These are phyloP conservation scores for Helogale parvula DNA, from an alignment of 2,113 vertebrate species.

Conservation along the genomic window DNA sequence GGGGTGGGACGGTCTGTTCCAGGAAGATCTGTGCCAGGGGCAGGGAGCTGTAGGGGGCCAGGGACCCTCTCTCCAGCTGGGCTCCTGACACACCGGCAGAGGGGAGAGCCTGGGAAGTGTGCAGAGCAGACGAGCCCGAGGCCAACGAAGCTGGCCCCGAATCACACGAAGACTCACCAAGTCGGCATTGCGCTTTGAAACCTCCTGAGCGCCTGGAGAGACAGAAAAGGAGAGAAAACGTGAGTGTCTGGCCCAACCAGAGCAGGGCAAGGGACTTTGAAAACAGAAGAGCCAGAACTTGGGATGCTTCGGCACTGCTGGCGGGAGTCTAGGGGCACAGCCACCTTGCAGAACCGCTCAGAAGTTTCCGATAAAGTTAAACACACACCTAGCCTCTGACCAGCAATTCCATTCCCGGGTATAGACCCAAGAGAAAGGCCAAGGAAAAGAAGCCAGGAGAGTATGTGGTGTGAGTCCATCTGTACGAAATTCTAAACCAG, in stretches of 20 bases:
- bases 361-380: not conserved
- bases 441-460: not conserved
- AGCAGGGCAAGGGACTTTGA: not conserved
- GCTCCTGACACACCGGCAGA: not conserved
- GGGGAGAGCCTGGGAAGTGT: not conserved
- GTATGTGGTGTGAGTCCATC: rapidly evolving
- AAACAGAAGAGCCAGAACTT: not conserved
- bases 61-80: not conserved
- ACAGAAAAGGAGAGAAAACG: not conserved
- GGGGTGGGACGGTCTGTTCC: not conserved
- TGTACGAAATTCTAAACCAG: not conserved
- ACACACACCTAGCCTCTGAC: not conserved
- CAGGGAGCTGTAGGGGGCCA: not conserved
- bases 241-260: not conserved
- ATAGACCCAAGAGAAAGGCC: not conserved
- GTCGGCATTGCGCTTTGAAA: not conserved
- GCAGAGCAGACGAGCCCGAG: not conserved
- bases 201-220: conserved; percentile 40
- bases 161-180: conserved; percentile 75
- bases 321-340: too few species aligned
- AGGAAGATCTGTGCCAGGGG: not conserved
- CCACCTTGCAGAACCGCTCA: not conserved
- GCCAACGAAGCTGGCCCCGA: not conserved
- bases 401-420: not conserved
- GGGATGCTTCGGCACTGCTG: not conserved